Percentiles rank a stretch among this genome's conserved stretches.
phyloP scores from a whole-genome alignment of 1,140 invertebrate genomes.

The Hormaphis cornu region DNA sequence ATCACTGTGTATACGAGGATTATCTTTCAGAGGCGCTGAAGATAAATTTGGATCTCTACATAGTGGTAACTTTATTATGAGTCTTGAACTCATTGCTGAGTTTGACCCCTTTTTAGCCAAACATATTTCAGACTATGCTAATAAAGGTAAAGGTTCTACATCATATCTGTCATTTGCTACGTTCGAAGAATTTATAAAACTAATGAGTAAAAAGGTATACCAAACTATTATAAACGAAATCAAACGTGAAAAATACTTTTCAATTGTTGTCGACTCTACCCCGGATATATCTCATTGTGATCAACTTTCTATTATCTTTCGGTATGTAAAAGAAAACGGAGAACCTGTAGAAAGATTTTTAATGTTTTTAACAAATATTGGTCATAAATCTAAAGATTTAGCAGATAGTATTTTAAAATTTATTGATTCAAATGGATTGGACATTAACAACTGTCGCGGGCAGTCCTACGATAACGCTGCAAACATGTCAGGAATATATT shows the following conservation, averaged over 20 bases:
- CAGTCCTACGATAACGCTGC: too few relatives aligned
- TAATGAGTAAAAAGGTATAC: background rate
- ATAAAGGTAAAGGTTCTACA: background rate
- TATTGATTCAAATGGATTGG: too few relatives aligned
- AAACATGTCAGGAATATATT: too few relatives aligned
- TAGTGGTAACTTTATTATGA: background rate
- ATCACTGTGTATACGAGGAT: background rate
- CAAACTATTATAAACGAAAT: background rate
- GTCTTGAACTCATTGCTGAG: background rate
- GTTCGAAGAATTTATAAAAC: background rate
- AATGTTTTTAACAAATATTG: too few relatives aligned
- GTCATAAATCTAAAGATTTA: too few relatives aligned
- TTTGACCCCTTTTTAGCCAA: background rate
- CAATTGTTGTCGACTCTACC: background rate
- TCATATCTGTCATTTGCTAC: slow-evolving; percentile 27
- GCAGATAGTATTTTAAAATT: too few relatives aligned
- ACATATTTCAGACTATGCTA: background rate
- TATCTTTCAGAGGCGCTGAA: background rate
- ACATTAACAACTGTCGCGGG: too few relatives aligned
- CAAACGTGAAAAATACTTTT: background rate
- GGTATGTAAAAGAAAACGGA: too few relatives aligned
- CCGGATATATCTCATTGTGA: background rate
- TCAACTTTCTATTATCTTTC: too few relatives aligned
- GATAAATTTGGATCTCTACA: background rate
- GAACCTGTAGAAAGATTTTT: too few relatives aligned